Evolutionary conservation across 2,888 invertebrate genomes (phyloP).

Genomic region (Lomographa bimaculata): DNA sequence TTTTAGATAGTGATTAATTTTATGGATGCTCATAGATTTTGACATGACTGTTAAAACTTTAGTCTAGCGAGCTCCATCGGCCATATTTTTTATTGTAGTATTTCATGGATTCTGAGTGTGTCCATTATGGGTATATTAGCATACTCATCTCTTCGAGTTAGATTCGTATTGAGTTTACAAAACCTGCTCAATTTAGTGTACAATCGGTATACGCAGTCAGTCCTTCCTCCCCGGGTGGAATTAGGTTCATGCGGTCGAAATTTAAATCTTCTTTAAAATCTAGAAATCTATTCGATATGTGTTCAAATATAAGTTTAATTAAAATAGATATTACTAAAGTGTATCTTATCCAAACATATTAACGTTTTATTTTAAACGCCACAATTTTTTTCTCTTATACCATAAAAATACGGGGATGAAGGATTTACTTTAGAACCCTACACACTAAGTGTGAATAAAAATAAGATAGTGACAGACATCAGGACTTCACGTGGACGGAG

Average conservation of each 20-base stretch:
- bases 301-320: too few relatives aligned
- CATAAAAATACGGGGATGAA: constrained; percentile 56
- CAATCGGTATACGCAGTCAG: constrained; percentile 53
- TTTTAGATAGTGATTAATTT: constrained; percentile 65
- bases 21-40: constrained; percentile 72
- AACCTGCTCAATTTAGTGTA: constrained; percentile 52
- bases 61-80: constrained; percentile 77
- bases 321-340: too few relatives aligned
- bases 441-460: constrained; percentile 37
- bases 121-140: constrained; percentile 70
- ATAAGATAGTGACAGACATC: constrained; percentile 63
- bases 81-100: constrained; percentile 72
- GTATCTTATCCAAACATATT: too few relatives aligned
- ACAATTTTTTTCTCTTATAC: too few relatives aligned
- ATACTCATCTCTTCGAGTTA: constrained; percentile 79
- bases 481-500: constrained; percentile 64
- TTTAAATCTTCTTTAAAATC: too few relatives aligned
- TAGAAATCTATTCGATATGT: too few relatives aligned
- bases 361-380: too few relatives aligned
- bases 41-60: constrained; percentile 63
- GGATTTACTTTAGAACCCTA: constrained; percentile 49
- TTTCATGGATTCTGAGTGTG: constrained; percentile 62
- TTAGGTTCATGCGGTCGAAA: neutral
- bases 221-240: constrained; percentile 62
- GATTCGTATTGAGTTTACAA: constrained; percentile 61